Base-by-base conservation (phyloP, 2,797 vertebrate genomes). In the Allobates femoralis region DNA sequence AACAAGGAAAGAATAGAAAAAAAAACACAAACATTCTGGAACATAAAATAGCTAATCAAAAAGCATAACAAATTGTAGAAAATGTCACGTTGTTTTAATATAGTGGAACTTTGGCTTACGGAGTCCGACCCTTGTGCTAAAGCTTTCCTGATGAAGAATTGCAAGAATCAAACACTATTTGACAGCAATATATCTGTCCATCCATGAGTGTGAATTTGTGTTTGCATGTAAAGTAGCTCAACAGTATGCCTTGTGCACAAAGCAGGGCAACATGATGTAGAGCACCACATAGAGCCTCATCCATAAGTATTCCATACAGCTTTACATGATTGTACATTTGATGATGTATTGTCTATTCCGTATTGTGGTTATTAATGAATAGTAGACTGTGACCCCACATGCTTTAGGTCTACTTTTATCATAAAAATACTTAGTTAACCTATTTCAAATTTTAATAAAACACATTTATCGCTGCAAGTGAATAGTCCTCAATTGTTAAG, bases 41-140 rank as follows among this genome's bases (percentile, higher is more conserved):
- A 66, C 71, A 87, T 46, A 86, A 83, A 83, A 69, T 56, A 71
- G 28, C 67, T 87, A 84, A 87, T 74, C 81, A 84, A 84, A 67
- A 74, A 79, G 67, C 58, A 87, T 55, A 84, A 53, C 75, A n/a
- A 84, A 84, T 79, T 51, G 28, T 66, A 78, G 50, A 30, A 77
- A 78, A 83, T 53, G 75, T 16, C 23, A 53, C 75, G 55, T 86
- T 66, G 37, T 56, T 34, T 30, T 79, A 16, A 41, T 26, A 71
- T 26, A 34, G 23, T 58, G 26, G 37, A 74, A 30, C 56, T 37
- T 32, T 86, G 53, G 28, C 26, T 67, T 60, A n/a, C 19, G 3
- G 34, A 26, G 23, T 26, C n/a, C 5, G 56, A 32, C 73, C 23
- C 55, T 73, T 14, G 75, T 41, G 34, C 32, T 28, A 75, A 34